Base-by-base conservation (phyloP, 2,888 invertebrate genomes). In the Cephus runcator region DNA sequence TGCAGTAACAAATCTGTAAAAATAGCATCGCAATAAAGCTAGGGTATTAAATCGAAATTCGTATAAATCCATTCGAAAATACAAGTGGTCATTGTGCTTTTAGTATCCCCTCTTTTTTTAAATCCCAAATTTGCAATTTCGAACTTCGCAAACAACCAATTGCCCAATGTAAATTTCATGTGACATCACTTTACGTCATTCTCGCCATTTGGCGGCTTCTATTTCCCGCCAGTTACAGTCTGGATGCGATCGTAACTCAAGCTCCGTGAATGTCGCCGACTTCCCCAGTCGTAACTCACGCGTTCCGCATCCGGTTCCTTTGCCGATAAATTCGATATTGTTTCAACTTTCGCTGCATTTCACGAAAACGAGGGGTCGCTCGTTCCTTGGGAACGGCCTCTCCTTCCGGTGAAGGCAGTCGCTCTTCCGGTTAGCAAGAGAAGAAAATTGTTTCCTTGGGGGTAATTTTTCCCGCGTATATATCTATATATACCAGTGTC, bases 281-380 rank as follows among this genome's bases (percentile, higher is more conserved):
- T 83, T 77, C 79, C 79, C 80, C 78, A 68, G 71, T 83, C 84
- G 85, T 85, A 85, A 85, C 82, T 85, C 85, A 85, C 78, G 79
- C 79, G 81, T 80, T 80, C 82, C 82, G 80, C 84, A 82, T 84
- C 85, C 85, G 85, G 83, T 84, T 78, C 80, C 83, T 81, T 83
- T 80, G 73, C 85, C 90, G 87, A 91, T 91, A 91, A 91, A 90
- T 91, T 89, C 87, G 89, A 91, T 90, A 91, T 91, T 91, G 91
- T 91, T 91, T 90, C 87, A 91, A 91, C 90, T 91, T 90, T 90
- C 85, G 85, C 84, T 86, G 86, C 87, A 87, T 88, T 89, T 89
- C 87, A 87, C 82, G 79, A 33, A 75, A 34, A 15, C 74, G 36
- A 34, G 31, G 69, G 80, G 79, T 69, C 76, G 34, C 78, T 76